Evolutionary conservation across 2,888 invertebrate species (phyloP), one percentile per base, ranked within the genome.

Genomic region (Amiota mariae): DNA sequence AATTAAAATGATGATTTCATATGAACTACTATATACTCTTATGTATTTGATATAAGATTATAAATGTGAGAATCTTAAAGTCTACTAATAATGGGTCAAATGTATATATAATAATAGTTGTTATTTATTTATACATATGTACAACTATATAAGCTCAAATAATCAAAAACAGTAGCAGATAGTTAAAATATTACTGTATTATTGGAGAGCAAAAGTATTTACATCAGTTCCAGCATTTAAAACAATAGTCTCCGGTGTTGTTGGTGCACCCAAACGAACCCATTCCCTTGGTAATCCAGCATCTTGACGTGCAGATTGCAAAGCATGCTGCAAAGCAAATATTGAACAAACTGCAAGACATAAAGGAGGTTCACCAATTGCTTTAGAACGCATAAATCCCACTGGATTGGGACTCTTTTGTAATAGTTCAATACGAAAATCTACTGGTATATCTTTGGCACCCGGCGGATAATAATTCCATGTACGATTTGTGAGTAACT

Each of bases 401-500:
- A 89, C 83, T 0, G 92, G 91, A 87, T 94, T 95, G 8, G 66
- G 49, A 48, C 48, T 91, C 80, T 94, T 93, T 78, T 93, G 92
- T 18, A 92, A 90, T 76, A 95, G 92, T 77, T 93, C 93, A 3
- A 95, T 90, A 75, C 94, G 91, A 80, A 95, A 94, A 86, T 95
- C 94, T 13, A 93, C 91, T 0, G 95, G 95, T 81, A 95, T 94
- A 80, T 95, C 95, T 81, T 94, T 94, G 0, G 93, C 92, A 0
- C 94, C 94, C 0, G 95, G 95, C 1, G 93, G 92, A 80, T 94
- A 94, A 83, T 95, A 95, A 56, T 92, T 94, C 96, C 96, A 96
- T 2, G 96, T 95, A 57, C 94, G 92, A 82, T 94, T 92, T 2
- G 95, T 95, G 4, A 94, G 90, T 3, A 95, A 86, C 80, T 91